Evolutionary conservation across 2,797 vertebrate species (phyloP).

Genomic region (Protosalanx chinensis): DNA sequence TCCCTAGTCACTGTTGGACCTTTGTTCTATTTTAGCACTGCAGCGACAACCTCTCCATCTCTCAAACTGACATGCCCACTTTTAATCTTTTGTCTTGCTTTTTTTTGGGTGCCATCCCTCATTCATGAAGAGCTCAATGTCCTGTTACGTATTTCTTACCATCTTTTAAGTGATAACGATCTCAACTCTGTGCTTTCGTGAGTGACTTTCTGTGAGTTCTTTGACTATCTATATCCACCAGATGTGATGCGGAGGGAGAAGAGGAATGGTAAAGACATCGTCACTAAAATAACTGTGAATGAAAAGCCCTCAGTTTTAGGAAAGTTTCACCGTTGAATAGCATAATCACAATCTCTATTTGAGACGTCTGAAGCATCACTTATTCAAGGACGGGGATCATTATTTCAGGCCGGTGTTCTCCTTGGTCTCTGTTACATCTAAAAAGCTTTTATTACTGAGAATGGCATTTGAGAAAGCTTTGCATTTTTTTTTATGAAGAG

Average conservation of each 20-base stretch:
- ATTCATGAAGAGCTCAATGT: constrained; percentile 16
- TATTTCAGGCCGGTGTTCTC: too few relatives aligned
- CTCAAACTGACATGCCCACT: constrained; percentile 29
- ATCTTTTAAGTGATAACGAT: constrained; percentile 18
- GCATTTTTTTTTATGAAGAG: too few relatives aligned
- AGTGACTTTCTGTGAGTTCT: background rate
- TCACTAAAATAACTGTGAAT: constrained; percentile 8
- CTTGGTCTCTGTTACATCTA: too few relatives aligned
- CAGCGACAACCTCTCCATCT: constrained; percentile 16
- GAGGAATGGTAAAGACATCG: background rate
- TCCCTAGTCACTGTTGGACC: constrained; percentile 22
- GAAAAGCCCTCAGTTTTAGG: background rate
- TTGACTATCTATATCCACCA: constrained; percentile 21
- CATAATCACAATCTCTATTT: too few relatives aligned
- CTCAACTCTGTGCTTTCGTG: constrained; percentile 8
- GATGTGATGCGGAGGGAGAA: constrained; percentile 8
- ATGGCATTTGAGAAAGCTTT: too few relatives aligned
- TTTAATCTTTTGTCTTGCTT: constrained; percentile 23
- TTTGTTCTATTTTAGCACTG: constrained; percentile 52
- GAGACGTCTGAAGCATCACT: too few relatives aligned
- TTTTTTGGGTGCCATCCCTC: constrained; percentile 3
- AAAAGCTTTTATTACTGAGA: too few relatives aligned
- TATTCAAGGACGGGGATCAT: too few relatives aligned
- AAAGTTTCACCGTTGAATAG: background rate
- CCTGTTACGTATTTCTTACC: constrained; percentile 9